A percentile compares a stretch with the other conserved stretches of the same genome.
Conservation (phyloP, 2,888 invertebrate genomes). For the Tetheella fluctuosa region DNA sequence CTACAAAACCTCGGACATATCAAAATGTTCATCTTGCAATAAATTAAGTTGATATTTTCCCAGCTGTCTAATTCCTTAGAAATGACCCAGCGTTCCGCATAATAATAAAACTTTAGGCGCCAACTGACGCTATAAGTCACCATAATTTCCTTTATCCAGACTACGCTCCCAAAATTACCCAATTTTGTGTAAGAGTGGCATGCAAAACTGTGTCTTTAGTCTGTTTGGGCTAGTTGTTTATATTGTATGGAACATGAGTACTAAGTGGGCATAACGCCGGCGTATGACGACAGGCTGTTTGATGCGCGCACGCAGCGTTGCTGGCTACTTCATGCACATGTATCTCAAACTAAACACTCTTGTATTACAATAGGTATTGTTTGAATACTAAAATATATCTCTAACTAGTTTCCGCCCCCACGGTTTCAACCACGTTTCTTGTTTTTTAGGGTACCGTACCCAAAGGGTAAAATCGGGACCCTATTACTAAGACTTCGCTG, state of each 20-base stretch:
- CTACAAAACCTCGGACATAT: background rate
- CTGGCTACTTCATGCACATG: constrained; percentile 16
- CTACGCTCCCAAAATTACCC: constrained; percentile 6
- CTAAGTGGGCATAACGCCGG: background rate
- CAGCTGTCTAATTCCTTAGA: constrained; percentile 6
- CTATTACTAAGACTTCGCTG: too few relatives aligned
- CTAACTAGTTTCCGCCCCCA: too few relatives aligned
- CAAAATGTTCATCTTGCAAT: background rate
- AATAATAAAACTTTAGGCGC: background rate
- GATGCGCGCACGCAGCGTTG: constrained; percentile 11
- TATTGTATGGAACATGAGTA: background rate
- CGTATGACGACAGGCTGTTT: constrained; percentile 7
- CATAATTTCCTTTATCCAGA: constrained; percentile 2
- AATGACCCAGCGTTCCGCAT: background rate
- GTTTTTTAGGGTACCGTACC: too few relatives aligned
- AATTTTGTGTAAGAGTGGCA: constrained; percentile 1
- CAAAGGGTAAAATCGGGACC: too few relatives aligned
- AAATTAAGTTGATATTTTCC: background rate
- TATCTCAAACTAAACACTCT: constrained; percentile 14
- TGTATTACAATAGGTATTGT: background rate
- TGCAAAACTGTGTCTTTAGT: background rate
- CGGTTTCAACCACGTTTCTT: too few relatives aligned
- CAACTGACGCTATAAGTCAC: background rate
- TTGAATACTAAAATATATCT: too few relatives aligned
- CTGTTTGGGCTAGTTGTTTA: background rate